phyloP scores from a whole-genome alignment of 1,140 invertebrate species.

The Gyrodactylus bullatarudis region DNA sequence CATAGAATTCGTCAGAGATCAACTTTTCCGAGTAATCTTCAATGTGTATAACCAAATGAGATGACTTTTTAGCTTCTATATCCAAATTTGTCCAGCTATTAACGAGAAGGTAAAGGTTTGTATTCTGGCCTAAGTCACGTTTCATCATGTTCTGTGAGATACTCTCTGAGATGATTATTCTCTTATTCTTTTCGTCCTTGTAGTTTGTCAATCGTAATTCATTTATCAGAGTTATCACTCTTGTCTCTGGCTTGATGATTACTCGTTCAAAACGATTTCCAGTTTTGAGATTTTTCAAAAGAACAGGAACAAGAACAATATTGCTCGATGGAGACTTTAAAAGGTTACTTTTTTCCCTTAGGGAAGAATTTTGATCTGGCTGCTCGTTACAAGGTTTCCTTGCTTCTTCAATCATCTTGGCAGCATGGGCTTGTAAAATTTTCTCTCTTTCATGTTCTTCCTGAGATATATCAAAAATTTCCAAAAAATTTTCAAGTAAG shows the following conservation, averaged over 20 bases:
- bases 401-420: neutral
- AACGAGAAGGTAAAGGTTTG: neutral
- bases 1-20: neutral
- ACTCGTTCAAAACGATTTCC: neutral
- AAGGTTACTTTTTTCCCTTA: neutral
- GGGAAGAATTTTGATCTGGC: neutral
- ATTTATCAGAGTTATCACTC: neutral
- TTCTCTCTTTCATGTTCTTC: neutral
- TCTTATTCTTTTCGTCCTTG: neutral
- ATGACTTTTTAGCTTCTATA: neutral
- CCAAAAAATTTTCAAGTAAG: neutral
- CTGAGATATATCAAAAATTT: neutral
- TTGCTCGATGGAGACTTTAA: neutral
- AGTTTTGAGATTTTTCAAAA: neutral
- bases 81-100: neutral
- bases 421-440: neutral
- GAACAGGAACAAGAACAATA: neutral
- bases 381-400: no score
- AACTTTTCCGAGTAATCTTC: neutral
- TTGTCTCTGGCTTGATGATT: neutral
- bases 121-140: neutral
- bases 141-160: neutral
- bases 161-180: neutral
- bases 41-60: neutral
- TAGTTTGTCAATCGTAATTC: neutral